These are phyloP conservation scores for Tonatia bakeri DNA, from an alignment of 2,113 vertebrate species.

Conservation along the genomic window DNA sequence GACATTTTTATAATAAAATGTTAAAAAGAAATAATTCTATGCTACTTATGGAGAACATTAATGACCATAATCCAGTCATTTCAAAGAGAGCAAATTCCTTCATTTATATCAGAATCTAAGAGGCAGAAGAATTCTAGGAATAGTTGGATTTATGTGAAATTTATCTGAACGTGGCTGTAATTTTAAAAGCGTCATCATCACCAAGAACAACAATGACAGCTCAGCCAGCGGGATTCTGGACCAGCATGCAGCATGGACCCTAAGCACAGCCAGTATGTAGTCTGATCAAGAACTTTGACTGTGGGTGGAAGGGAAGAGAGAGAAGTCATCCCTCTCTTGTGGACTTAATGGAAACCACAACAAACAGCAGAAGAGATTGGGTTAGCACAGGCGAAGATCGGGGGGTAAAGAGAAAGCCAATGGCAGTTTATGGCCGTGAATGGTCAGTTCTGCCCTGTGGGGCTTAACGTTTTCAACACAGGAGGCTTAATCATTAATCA, in stretches of 20 bases:
- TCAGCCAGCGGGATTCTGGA: not conserved
- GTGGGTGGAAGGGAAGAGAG: not conserved
- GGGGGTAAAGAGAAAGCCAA: not conserved
- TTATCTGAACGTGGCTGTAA: not conserved
- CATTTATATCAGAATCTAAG: not conserved
- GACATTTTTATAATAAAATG: not conserved
- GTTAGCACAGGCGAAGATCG: not conserved
- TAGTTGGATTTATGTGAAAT: not conserved
- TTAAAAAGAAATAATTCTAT: not conserved
- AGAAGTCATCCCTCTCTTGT: not conserved
- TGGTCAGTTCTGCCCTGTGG: not conserved
- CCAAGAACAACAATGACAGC: not conserved
- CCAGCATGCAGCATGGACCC: not conserved
- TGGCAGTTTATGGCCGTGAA: no score
- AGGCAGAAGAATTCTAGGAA: not conserved
- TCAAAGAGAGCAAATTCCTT: not conserved
- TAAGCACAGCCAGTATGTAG: not conserved
- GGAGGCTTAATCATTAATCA: not conserved
- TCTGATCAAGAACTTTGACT: accelerated
- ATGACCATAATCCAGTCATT: not conserved
- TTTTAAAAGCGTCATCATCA: not conserved
- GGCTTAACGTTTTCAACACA: not conserved
- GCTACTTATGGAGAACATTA: not conserved
- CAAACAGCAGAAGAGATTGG: not conserved
- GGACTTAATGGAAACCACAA: not conserved